Conservation (phyloP, 2,113 vertebrate species). For the Notothenia rossii region DNA sequence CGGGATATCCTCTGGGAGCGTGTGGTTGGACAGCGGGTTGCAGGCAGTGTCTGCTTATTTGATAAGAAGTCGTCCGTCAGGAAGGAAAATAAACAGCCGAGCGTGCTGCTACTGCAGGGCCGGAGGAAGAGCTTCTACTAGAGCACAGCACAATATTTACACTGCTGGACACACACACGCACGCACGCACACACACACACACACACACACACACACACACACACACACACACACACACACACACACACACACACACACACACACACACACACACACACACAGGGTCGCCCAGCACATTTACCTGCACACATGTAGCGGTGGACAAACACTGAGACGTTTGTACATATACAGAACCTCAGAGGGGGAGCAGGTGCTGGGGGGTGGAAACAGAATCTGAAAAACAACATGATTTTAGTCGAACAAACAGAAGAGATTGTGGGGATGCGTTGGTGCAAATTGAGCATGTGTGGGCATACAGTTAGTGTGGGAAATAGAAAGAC, state of each 20-base stretch:
- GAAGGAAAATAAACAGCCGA: constrained; percentile 85
- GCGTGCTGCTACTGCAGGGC: constrained; percentile 77
- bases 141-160: constrained; percentile 88
- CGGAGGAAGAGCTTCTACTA: constrained; percentile 82
- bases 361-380: constrained; percentile 31
- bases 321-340: constrained; percentile 47
- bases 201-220: no score
- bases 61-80: constrained; percentile 86
- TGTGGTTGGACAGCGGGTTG: constrained; percentile 74
- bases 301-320: constrained; percentile 48
- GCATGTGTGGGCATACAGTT: not conserved
- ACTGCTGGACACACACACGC: constrained; percentile 68
- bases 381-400: constrained; percentile 19
- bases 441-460: not conserved
- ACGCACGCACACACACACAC: constrained; percentile 33
- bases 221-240: no score
- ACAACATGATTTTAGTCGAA: constrained; percentile 4
- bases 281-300: constrained; percentile 45
- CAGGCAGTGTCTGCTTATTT: constrained; percentile 85
- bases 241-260: no score
- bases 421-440: constrained; percentile 30
- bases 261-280: not conserved
- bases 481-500: not conserved
- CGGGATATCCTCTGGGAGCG: constrained; percentile 68
- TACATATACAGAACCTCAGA: constrained; percentile 34